phyloP scores from a whole-genome alignment of 2,113 vertebrate species.

The Pardalotus punctatus region DNA sequence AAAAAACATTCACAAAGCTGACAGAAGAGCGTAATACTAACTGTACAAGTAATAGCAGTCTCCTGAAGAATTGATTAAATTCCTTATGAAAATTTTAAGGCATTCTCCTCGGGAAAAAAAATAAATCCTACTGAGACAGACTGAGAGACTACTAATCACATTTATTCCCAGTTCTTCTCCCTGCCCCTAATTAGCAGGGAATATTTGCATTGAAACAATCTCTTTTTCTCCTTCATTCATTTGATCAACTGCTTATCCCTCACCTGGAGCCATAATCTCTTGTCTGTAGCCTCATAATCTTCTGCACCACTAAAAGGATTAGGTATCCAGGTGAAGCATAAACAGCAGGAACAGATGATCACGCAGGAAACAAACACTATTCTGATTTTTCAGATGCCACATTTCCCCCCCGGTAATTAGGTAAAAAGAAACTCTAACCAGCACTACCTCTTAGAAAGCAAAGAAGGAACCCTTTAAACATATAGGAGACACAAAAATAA shows the following conservation, averaged over 20 bases:
- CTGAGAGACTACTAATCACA: not conserved
- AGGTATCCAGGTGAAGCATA: slow-evolving; percentile 44
- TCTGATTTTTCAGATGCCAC: not conserved
- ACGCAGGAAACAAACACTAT: not conserved
- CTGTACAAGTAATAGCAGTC: not conserved
- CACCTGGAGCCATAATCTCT: slow-evolving; percentile 49
- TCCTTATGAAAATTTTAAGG: not conserved
- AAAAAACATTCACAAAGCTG: not conserved
- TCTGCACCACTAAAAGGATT: slow-evolving; percentile 31
- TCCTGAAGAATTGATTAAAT: not conserved
- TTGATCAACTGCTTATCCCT: slow-evolving; percentile 47
- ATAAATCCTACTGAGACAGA: not conserved
- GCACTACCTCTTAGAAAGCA: not conserved
- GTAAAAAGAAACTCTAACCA: not conserved
- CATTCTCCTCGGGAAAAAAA: not conserved
- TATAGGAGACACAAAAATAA: not conserved
- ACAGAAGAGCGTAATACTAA: not conserved
- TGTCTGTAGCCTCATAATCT: slow-evolving; percentile 46
- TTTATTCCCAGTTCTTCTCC: not conserved
- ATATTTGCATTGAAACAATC: slow-evolving; percentile 52
- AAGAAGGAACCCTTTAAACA: not conserved
- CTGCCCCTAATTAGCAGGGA: not conserved
- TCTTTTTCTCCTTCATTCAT: slow-evolving; percentile 36
- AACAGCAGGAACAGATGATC: slow-evolving; percentile 30
- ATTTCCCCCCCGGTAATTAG: not conserved